Conservation (phyloP, 2,888 invertebrate genomes). For the Eupelmus urozonus region DNA sequence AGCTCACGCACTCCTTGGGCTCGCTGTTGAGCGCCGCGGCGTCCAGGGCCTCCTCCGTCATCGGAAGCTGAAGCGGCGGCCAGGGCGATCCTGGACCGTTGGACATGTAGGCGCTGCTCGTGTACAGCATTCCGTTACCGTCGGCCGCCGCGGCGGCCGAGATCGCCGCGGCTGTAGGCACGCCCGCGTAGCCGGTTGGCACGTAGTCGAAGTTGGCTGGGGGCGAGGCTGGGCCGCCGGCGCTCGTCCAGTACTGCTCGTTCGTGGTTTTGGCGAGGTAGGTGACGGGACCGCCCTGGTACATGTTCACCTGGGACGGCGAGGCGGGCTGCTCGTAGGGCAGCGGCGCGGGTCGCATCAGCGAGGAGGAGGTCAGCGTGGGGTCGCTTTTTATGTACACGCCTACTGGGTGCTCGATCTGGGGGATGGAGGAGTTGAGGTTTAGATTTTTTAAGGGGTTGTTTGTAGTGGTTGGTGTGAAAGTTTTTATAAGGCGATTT, state of each 20-base stretch:
- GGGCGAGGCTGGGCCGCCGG: constrained; percentile 61
- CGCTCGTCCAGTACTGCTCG: constrained; percentile 66
- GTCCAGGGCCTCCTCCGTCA: constrained; percentile 75
- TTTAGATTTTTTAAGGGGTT: neutral
- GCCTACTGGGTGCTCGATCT: constrained; percentile 78
- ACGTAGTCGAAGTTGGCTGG: constrained; percentile 38
- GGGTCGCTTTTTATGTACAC: constrained; percentile 84
- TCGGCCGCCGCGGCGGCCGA: constrained; percentile 75
- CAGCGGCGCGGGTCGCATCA: constrained; percentile 79
- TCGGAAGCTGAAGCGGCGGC: constrained; percentile 76
- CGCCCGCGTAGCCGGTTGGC: constrained; percentile 64
- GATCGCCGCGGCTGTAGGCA: constrained; percentile 68
- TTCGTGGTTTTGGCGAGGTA: constrained; percentile 79
- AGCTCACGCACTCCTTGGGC: constrained; percentile 86
- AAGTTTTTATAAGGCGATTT: too few relatives aligned
- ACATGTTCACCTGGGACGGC: constrained; percentile 82
- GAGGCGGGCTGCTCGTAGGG: constrained; percentile 80
- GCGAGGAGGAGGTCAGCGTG: constrained; percentile 82
- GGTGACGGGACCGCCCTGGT: constrained; percentile 78
- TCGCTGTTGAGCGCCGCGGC: constrained; percentile 80
- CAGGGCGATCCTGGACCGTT: constrained; percentile 79
- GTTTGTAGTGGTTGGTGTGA: too few relatives aligned
- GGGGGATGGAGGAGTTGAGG: neutral
- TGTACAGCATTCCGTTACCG: constrained; percentile 67
- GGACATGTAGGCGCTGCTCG: constrained; percentile 70